phyloP scores from a whole-genome alignment of 2,797 vertebrate genomes.

The Masticophis lateralis region DNA sequence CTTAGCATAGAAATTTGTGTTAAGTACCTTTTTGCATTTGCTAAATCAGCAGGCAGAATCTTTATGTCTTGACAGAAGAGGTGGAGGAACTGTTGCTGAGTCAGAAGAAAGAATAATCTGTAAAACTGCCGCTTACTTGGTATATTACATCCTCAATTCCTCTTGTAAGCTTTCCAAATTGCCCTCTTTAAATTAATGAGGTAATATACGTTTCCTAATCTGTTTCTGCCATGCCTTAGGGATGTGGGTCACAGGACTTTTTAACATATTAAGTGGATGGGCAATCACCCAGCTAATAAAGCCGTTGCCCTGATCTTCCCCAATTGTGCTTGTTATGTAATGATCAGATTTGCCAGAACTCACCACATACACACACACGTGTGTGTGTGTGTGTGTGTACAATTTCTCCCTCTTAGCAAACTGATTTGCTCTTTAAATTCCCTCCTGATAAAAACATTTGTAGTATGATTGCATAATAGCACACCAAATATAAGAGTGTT shows the following conservation, averaged over 20 bases:
- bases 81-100: not conserved
- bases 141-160: not conserved
- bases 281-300: constrained; percentile 2
- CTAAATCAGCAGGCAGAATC: constrained; percentile 1
- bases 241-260: constrained; percentile 15
- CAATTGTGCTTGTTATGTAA: not conserved
- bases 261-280: not conserved
- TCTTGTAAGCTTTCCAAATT: constrained; percentile 12
- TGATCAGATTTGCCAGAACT: not conserved
- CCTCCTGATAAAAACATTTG: not conserved
- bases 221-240: constrained; percentile 22
- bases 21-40: not conserved
- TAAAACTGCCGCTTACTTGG: not conserved
- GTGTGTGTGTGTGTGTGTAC: not conserved
- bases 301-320: not conserved
- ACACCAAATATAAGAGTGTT: not conserved
- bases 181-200: constrained; percentile 23
- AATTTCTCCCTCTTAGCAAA: not conserved
- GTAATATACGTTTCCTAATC: constrained; percentile 21
- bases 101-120: not conserved
- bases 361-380: not conserved
- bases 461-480: rapidly evolving
- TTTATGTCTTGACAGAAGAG: not conserved
- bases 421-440: not conserved
- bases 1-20: not conserved